Base-by-base conservation (phyloP, 2,888 invertebrate species). In the Cephonodes hylas region DNA sequence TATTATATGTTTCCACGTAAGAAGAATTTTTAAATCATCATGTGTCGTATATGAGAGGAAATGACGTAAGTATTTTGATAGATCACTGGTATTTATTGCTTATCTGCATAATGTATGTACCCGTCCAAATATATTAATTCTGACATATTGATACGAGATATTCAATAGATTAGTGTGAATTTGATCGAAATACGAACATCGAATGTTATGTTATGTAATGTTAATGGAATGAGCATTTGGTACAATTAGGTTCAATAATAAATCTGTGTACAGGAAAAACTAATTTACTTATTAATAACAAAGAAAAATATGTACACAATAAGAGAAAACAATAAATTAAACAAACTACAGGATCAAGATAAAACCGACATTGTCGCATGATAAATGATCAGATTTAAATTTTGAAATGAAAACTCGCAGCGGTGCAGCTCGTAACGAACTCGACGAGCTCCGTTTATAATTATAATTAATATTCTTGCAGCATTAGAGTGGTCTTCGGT, bases 391-490 rank as follows among this genome's bases (percentile, higher is more conserved):
- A 85, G 90, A 89, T 91, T 90, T 88, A 88, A 87, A 89, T 87
- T 88, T 88, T 80, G 83, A 81, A 86, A 84, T 85, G 79, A 84
- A 88, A 86, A 83, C 83, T 81, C 82, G 84, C 78, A 75, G 80
- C 82, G 79, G 79, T 76, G 81, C 84, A 84, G 84, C 86, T 84
- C 83, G 77, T 81, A 86, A 84, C 84, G 84, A 87, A 87, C 85
- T 84, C 87, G 88, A 84, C 85, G 88, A 88, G 76, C 77, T 81
- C 86, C 89, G 91, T 88, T 91, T 90, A 91, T 91, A 92, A 92
- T 91, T 91, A 90, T 92, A 92, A 92, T 92, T 92, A 92, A 92
- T 92, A 92, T 89, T 91, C 92, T 89, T 88, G 89, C 89, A 87
- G 89, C 88, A 91, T 91, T 88, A 91, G 89, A 88, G 84, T 87